Evolutionary conservation across 1,140 invertebrate genomes (phyloP).

Genomic region (Drosophila neocordata): DNA sequence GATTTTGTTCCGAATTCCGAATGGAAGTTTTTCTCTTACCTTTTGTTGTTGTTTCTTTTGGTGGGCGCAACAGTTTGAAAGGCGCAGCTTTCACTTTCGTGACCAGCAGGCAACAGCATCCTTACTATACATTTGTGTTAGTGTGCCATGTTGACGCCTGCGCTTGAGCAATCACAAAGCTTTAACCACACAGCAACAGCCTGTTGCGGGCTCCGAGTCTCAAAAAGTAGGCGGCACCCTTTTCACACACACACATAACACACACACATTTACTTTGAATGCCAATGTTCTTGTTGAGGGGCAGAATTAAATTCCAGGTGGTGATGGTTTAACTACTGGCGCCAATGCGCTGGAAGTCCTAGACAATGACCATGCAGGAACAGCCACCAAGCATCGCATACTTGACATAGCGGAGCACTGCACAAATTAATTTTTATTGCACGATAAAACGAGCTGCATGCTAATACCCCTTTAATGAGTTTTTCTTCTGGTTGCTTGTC

Average conservation of each 20-base stretch:
- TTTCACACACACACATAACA: not conserved
- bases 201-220: slow-evolving; percentile 53
- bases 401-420: slow-evolving; percentile 46
- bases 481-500: slow-evolving; percentile 27
- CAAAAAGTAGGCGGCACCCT: slow-evolving; percentile 32
- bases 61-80: slow-evolving; percentile 75
- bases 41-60: slow-evolving; percentile 9
- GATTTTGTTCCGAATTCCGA: slow-evolving; percentile 57
- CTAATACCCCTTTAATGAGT: slow-evolving; percentile 74
- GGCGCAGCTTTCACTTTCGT: slow-evolving; percentile 78
- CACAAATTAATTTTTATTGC: slow-evolving; percentile 62
- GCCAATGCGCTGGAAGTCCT: slow-evolving; percentile 63
- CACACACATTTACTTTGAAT: not conserved
- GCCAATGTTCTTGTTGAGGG: slow-evolving; percentile 7
- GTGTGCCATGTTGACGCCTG: slow-evolving; percentile 68
- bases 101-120: slow-evolving; percentile 28
- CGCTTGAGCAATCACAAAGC: slow-evolving; percentile 22
- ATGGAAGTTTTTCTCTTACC: not conserved
- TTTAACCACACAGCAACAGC: slow-evolving; percentile 56
- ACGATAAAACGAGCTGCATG: slow-evolving; percentile 61
- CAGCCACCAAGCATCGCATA: slow-evolving; percentile 18
- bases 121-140: slow-evolving; percentile 66
- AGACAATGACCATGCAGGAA: slow-evolving; percentile 61
- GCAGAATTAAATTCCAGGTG: slow-evolving; percentile 41
- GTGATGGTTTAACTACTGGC: slow-evolving; percentile 14